Evolutionary conservation across 2,797 vertebrate genomes (phyloP).

Genomic region (Pseudomugil tenellus): DNA sequence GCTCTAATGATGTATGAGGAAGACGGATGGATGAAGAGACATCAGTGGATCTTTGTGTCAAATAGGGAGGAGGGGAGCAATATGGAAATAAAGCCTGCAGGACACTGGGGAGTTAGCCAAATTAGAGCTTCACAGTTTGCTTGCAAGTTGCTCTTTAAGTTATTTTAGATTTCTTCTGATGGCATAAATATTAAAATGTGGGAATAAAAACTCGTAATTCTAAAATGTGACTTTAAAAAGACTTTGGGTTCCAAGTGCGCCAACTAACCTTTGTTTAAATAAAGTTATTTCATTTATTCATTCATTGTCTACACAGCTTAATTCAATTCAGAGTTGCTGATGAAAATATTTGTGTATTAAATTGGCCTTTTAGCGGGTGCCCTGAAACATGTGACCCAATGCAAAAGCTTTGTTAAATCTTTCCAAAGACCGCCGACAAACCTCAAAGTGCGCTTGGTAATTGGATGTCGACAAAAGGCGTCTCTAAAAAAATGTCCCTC

Average conservation of each 20-base stretch:
- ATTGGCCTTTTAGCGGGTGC: slow-evolving; percentile 15
- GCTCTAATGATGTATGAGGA: slow-evolving; percentile 17
- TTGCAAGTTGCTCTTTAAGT: slow-evolving; percentile 24
- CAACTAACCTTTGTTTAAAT: neutral
- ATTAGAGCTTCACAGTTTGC: slow-evolving; percentile 35
- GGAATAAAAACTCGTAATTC: neutral
- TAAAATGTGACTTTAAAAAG: neutral
- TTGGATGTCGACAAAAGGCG: slow-evolving; percentile 58
- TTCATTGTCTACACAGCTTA: no score
- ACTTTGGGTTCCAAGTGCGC: neutral
- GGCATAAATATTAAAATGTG: neutral
- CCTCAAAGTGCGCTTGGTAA: slow-evolving; percentile 58
- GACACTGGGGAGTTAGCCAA: neutral
- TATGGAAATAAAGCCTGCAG: neutral
- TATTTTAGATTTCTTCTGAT: slow-evolving; percentile 16
- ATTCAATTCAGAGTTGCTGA: no score
- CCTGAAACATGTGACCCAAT: slow-evolving; percentile 42
- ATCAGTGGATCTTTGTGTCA: neutral
- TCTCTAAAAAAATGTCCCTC: slow-evolving; percentile 34
- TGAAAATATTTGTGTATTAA: slow-evolving; percentile 9
- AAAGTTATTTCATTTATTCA: neutral
- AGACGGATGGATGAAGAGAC: neutral
- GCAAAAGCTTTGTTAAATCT: slow-evolving; percentile 20
- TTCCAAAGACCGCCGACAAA: slow-evolving; percentile 41
- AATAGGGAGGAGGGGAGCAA: neutral